These are phyloP conservation scores for Pogonus chalceus DNA, from an alignment of 1,140 invertebrate species.

Conservation along the genomic window DNA sequence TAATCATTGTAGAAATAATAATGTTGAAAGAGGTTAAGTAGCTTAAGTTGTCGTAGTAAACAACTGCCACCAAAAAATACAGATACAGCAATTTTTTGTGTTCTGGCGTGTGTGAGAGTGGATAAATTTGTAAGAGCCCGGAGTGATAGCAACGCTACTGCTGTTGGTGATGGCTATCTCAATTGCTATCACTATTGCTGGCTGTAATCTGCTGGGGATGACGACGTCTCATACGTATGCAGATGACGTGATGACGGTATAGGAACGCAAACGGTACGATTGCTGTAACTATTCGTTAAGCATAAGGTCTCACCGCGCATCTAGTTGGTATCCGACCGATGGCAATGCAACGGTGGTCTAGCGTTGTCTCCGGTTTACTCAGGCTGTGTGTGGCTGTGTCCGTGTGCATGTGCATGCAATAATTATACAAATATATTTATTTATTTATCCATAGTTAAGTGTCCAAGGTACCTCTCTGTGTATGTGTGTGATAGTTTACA, in stretches of 20 bases:
- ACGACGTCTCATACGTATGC: too few relatives aligned
- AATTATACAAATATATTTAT: background rate
- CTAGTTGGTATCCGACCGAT: background rate
- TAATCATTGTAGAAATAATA: too few relatives aligned
- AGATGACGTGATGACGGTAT: background rate
- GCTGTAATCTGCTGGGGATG: background rate
- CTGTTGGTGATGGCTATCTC: background rate
- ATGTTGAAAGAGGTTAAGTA: too few relatives aligned
- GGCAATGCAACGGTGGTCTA: background rate
- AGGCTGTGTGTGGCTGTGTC: constrained; percentile 4
- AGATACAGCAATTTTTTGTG: background rate
- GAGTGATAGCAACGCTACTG: background rate
- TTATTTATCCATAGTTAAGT: background rate
- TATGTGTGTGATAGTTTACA: background rate
- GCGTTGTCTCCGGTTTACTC: constrained; percentile 2
- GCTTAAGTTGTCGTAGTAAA: too few relatives aligned
- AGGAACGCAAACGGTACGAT: background rate
- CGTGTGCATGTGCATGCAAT: constrained; percentile 6
- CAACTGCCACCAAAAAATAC: background rate
- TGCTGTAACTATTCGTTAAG: too few relatives aligned
- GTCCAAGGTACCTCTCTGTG: background rate
- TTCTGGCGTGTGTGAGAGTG: background rate
- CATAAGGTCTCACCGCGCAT: background rate
- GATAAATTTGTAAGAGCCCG: background rate
- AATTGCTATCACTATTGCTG: background rate